Conservation (phyloP, 2,113 vertebrate species). For the Casuarius casuarius region DNA sequence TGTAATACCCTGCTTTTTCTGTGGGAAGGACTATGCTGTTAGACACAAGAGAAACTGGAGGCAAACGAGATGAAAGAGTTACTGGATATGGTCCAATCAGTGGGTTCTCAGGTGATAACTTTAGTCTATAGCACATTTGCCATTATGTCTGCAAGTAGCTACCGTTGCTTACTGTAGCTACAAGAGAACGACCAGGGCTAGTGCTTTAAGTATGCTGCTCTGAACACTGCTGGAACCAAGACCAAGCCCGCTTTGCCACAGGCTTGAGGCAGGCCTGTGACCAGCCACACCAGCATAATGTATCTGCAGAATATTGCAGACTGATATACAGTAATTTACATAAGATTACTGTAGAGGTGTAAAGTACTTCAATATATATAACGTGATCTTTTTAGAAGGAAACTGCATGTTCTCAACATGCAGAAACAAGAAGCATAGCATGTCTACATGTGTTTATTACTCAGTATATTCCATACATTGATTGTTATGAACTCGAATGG, state of each 20-base stretch:
- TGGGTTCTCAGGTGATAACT: neutral
- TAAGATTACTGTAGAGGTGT: neutral
- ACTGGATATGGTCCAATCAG: neutral
- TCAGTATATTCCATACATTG: neutral
- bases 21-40: neutral
- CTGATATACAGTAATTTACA: neutral
- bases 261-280: neutral
- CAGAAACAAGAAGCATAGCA: neutral
- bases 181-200: neutral
- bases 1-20: neutral
- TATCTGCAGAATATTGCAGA: neutral
- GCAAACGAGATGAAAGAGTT: fast-evolving
- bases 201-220: neutral
- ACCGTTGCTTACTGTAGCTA: neutral
- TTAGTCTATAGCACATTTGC: neutral
- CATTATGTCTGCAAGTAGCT: neutral
- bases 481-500: neutral
- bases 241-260: neutral
- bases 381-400: neutral
- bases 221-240: neutral
- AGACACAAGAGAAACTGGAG: neutral
- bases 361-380: neutral
- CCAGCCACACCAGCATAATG: neutral
- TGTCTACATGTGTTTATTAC: neutral
- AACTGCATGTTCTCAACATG: neutral